Evolutionary conservation across 2,113 vertebrate species (phyloP).

Genomic region (Ptyas mucosa): DNA sequence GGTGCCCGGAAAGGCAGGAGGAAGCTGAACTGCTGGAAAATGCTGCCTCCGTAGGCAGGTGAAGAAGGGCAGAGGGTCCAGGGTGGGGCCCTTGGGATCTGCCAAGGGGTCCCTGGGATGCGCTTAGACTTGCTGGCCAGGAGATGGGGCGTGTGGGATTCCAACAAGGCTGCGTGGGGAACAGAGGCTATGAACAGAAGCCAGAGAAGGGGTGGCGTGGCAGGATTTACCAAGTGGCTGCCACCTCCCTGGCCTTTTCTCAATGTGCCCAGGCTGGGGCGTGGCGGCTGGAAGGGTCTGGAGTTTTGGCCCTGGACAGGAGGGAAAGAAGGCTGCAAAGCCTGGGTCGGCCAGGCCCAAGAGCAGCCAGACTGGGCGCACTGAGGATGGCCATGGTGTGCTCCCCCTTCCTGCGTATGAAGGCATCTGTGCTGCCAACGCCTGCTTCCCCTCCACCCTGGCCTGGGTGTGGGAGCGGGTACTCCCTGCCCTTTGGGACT

Average conservation of each 20-base stretch:
- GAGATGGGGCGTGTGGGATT: fast-evolving
- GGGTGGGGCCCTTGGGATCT: background rate
- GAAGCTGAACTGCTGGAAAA: background rate
- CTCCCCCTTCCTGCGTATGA: background rate
- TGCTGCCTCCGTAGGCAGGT: background rate
- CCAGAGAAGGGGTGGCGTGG: background rate
- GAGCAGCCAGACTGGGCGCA: background rate
- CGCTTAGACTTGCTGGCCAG: background rate
- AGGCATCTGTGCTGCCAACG: background rate
- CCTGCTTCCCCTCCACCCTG: background rate
- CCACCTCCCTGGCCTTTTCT: background rate
- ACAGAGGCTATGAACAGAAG: background rate
- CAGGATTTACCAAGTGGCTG: background rate
- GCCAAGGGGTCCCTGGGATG: background rate
- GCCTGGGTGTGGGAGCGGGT: background rate
- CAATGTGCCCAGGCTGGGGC: background rate
- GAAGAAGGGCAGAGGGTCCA: background rate
- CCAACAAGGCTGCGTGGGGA: background rate
- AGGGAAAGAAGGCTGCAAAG: background rate
- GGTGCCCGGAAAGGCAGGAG: background rate
- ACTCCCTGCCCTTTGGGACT: background rate
- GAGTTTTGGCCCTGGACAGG: background rate
- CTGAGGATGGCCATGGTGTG: background rate
- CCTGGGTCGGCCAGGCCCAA: background rate
- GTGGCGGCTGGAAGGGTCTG: background rate